Conservation (phyloP, 1,140 invertebrate genomes). For the Frieseomelitta varia region DNA sequence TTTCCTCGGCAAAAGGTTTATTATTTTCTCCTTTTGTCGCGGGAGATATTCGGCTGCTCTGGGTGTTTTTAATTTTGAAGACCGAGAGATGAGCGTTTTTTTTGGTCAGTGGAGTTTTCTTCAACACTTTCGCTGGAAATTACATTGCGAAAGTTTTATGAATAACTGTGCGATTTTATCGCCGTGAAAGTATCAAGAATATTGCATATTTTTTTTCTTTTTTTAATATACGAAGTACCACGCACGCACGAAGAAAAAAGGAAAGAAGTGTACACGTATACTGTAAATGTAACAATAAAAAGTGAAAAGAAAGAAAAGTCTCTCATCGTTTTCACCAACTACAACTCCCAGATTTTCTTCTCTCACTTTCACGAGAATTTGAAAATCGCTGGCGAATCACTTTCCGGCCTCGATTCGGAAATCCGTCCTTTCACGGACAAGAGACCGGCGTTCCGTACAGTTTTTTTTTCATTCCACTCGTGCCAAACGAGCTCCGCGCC, state of each 20-base stretch:
- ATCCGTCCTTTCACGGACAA: neutral
- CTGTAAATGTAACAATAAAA: neutral
- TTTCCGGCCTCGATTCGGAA: neutral
- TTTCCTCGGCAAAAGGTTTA: conserved; percentile 15
- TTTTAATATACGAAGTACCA: too few relatives aligned
- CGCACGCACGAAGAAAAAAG: neutral
- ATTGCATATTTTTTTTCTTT: too few relatives aligned
- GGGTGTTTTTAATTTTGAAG: conserved; percentile 9
- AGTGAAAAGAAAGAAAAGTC: neutral
- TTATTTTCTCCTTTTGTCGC: neutral
- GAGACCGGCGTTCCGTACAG: neutral
- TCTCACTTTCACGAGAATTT: neutral
- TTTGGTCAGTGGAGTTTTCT: neutral
- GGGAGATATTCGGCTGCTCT: neutral
- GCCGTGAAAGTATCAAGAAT: too few relatives aligned
- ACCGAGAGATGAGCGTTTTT: neutral
- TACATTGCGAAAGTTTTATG: neutral
- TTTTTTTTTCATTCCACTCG: neutral
- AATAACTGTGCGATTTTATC: too few relatives aligned
- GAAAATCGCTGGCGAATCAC: neutral
- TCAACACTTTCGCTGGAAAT: too few relatives aligned
- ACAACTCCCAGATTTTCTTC: neutral
- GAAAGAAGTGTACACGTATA: neutral
- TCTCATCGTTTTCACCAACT: neutral
- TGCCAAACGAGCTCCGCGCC: neutral